These are phyloP conservation scores for Darwinula stevensoni DNA, from an alignment of 2,888 invertebrate species.

Conservation along the genomic window DNA sequence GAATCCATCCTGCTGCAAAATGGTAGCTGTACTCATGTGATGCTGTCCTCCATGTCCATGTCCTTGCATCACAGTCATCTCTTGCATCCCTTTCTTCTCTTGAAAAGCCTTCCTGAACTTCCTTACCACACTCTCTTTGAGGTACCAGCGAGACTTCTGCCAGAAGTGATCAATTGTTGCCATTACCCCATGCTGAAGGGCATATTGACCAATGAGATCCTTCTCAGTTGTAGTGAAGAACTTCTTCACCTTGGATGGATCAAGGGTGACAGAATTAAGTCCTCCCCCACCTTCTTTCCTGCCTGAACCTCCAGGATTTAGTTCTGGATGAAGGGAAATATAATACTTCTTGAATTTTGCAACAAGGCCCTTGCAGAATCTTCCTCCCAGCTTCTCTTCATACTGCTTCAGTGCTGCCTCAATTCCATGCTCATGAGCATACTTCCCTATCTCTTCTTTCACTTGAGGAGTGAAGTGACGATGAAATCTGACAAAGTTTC, in stretches of 20 bases:
- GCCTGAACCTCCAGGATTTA: no score
- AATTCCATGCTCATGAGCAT: conserved; percentile 11
- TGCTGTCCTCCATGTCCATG: no score
- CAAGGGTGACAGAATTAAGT: no score
- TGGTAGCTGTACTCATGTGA: conserved; percentile 3
- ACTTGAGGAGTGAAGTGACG: conserved; percentile 10
- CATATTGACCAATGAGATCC: conserved; percentile 12
- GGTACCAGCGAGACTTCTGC: conserved; percentile 11
- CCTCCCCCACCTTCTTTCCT: no score
- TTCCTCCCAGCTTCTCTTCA: conserved; percentile 10
- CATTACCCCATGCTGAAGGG: conserved; percentile 10
- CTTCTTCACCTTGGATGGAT: no score
- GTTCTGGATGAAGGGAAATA: conserved; percentile 9
- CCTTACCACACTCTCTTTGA: conserved; percentile 12
- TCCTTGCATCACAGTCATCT: no score
- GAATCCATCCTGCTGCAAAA: conserved; percentile 3
- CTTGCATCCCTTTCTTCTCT: no score
- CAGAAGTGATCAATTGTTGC: conserved; percentile 11
- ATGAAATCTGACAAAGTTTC: conserved; percentile 12
- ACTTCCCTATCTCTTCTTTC: conserved; percentile 12
- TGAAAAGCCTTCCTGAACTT: conserved; percentile 12
- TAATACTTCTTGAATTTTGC: conserved; percentile 12
- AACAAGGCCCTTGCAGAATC: conserved; percentile 11
- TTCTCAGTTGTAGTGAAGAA: conserved; percentile 9
- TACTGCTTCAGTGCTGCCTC: conserved; percentile 11